These are phyloP conservation scores for Malthinus seriepunctatus DNA, from an alignment of 2,888 invertebrate species.

Conservation along the genomic window DNA sequence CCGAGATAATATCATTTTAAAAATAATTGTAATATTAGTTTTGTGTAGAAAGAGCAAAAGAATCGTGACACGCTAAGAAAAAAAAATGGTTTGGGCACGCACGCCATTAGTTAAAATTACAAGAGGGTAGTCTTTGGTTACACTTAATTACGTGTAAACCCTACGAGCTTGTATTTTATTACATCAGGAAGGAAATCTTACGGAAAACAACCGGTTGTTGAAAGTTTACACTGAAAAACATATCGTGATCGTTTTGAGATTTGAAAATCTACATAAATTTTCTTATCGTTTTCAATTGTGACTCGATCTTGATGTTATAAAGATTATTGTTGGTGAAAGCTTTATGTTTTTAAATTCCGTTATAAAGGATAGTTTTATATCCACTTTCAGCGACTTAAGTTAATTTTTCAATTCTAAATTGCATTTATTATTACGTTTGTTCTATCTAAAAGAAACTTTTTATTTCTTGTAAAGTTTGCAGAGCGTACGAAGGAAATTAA, in stretches of 20 bases:
- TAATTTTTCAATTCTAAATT: too few species aligned
- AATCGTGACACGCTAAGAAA: constrained; percentile 14
- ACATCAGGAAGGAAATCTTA: constrained; percentile 20
- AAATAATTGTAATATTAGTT: too few species aligned
- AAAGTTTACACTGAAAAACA: not conserved
- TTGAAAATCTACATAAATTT: not conserved
- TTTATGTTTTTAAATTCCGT: too few species aligned
- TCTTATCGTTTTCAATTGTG: not conserved
- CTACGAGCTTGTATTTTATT: constrained; percentile 12
- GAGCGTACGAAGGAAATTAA: too few species aligned
- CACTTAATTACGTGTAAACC: constrained; percentile 15
- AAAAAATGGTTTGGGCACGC: constrained; percentile 9
- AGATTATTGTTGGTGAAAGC: not conserved
- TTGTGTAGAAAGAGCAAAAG: too few species aligned
- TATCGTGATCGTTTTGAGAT: not conserved
- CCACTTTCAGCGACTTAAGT: too few species aligned
- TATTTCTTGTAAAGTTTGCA: too few species aligned
- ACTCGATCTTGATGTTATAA: not conserved
- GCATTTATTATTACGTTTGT: too few species aligned
- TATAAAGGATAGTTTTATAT: too few species aligned
- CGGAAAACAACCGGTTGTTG: not conserved
- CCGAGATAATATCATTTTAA: too few species aligned
- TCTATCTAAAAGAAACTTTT: too few species aligned
- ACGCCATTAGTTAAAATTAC: constrained; percentile 14
- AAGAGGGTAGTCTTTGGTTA: constrained; percentile 12